Base-by-base conservation (phyloP, 2,797 vertebrate genomes). In the Acrossocheilus wenchowensis region DNA sequence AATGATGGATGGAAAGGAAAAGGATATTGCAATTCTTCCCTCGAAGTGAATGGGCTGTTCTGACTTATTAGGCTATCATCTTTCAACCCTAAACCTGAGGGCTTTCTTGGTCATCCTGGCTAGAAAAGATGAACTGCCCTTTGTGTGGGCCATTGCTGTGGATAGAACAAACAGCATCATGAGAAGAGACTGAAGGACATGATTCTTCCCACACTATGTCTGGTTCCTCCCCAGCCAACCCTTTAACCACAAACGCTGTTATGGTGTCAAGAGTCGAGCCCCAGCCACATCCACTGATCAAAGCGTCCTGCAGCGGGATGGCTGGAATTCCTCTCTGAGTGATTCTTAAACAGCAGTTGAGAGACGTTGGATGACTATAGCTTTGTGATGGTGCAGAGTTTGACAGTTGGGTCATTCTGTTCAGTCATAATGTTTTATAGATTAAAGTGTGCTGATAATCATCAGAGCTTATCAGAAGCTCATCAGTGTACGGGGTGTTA, bases 271-370 rank as follows among this genome's bases (percentile, higher is more conserved):
- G 21, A 83, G 57, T 84, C 30, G 8, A 84, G 34, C 45, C 73
- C 68, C 60, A 52, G 45, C 62, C 34, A 52, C 73, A n/a, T 69
- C 23, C 45, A 54, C 62, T 30, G 34, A 84, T 84, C 83, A 84
- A 78, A 78, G 83, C 23, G 0, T 54, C 34, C 23, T 48, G 21
- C 62, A 0, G 62, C 4, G 10, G 73, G 36, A 30, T 30, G 62
- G 9, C 62, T 69, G 62, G 23, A 78, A 84, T 78, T 84, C 62
- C 30, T 84, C 60, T 77, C 62, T 15, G 30, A 77, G 62, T 21
- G 60, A 77, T 75, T 68, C 62, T 84, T 69, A 39, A 84, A 78
- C 10, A 5, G 23, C 2, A 17, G 45, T 69, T 84, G 74, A 66
- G 48, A 84, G 73, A 68, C 10, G 23, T 12, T 14, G 43, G 82